Evolutionary conservation across 2,888 invertebrate genomes (phyloP).

Genomic region (Alsophila aescularia): DNA sequence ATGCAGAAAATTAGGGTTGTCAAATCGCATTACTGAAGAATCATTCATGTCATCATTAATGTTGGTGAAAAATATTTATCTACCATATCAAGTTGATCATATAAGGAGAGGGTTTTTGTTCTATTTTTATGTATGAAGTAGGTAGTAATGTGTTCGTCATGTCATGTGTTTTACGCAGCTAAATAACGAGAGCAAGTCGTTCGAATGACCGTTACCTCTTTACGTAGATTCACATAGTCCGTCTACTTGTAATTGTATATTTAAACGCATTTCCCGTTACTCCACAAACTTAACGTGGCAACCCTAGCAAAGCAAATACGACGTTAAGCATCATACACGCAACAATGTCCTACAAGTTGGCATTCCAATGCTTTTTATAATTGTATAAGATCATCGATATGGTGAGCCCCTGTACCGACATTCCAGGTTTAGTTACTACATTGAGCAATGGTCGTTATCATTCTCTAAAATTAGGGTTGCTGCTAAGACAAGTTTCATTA

Average conservation of each 20-base stretch:
- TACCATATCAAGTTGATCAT: too few species aligned
- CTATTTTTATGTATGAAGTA: too few species aligned
- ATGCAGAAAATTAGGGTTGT: constrained; percentile 3
- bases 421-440: constrained; percentile 32
- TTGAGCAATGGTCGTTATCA: constrained; percentile 26
- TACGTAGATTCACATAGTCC: too few species aligned
- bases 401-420: constrained; percentile 39
- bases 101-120: too few species aligned
- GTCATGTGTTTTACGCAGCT: too few species aligned
- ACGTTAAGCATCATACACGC: constrained; percentile 22
- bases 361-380: constrained; percentile 52
- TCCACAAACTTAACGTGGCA: not conserved
- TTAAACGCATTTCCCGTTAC: not conserved
- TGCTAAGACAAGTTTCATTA: not conserved
- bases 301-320: constrained; percentile 2
- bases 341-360: constrained; percentile 42
- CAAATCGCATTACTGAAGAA: not conserved
- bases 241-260: too few species aligned
- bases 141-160: too few species aligned
- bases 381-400: constrained; percentile 47
- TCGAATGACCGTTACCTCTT: too few species aligned
- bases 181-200: too few species aligned
- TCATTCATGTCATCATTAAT: too few species aligned
- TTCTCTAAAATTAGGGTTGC: constrained; percentile 10
- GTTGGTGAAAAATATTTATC: too few species aligned